Percentiles rank a stretch among this genome's conserved stretches.
These are phyloP conservation scores for Rhagonycha lutea DNA, from an alignment of 2,888 invertebrate species.

Conservation along the genomic window DNA sequence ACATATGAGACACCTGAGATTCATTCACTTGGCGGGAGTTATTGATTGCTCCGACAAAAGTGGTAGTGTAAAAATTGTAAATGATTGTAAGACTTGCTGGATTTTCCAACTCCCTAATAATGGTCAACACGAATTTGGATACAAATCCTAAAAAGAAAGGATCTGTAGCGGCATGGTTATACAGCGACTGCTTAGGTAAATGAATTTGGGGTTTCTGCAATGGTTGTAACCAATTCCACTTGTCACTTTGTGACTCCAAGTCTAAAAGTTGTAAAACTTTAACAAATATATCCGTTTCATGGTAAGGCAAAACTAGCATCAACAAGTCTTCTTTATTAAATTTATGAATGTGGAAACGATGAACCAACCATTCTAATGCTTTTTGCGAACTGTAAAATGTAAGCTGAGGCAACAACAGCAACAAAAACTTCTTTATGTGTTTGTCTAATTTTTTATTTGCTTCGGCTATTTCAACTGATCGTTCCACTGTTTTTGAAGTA, in stretches of 20 bases:
- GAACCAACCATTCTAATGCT: slow-evolving; percentile 93
- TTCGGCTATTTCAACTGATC: slow-evolving; percentile 75
- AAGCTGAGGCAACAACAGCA: slow-evolving; percentile 86
- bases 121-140: slow-evolving; percentile 60
- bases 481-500: slow-evolving; percentile 77
- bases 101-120: slow-evolving; percentile 65
- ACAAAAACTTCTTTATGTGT: slow-evolving; percentile 77
- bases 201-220: slow-evolving; percentile 77
- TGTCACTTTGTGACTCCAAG: slow-evolving; percentile 62
- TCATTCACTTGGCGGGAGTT: slow-evolving; percentile 58
- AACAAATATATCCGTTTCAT: slow-evolving; percentile 89
- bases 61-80: slow-evolving; percentile 80
- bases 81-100: slow-evolving; percentile 69
- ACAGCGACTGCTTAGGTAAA: slow-evolving; percentile 71
- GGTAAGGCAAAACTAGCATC: slow-evolving; percentile 85
- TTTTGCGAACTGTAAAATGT: slow-evolving; percentile 83
- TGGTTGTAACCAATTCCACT: slow-evolving; percentile 78
- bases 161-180: slow-evolving; percentile 72
- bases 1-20: slow-evolving; percentile 67
- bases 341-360: slow-evolving; percentile 85
- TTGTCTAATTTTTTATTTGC: slow-evolving; percentile 77
- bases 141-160: slow-evolving; percentile 67
- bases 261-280: slow-evolving; percentile 77
- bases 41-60: slow-evolving; percentile 72
- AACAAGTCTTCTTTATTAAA: slow-evolving; percentile 85